Evolutionary conservation across 2,888 invertebrate genomes (phyloP).

Genomic region (Trilocha varians): DNA sequence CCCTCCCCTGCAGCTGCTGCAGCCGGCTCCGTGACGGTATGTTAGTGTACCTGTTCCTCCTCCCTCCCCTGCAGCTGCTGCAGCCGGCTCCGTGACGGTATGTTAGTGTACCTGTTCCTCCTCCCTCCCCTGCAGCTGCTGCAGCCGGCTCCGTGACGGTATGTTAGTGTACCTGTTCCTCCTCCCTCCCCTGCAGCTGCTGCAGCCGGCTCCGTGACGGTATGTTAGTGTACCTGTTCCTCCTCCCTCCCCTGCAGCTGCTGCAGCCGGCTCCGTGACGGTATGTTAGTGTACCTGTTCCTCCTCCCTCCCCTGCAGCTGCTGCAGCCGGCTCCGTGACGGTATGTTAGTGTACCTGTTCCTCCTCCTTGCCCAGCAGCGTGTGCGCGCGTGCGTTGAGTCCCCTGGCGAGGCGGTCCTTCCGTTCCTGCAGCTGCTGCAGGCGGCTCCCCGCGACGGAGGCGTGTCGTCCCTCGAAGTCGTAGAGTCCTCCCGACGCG

Average conservation of each 20-base stretch:
- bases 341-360: conserved; percentile 70
- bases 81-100: conserved; percentile 73
- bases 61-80: conserved; percentile 90
- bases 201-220: conserved; percentile 30
- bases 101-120: conserved; percentile 79
- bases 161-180: conserved; percentile 79
- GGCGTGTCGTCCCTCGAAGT: conserved; percentile 77
- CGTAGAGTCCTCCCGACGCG: conserved; percentile 78
- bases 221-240: conserved; percentile 74
- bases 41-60: conserved; percentile 86
- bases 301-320: conserved; percentile 84
- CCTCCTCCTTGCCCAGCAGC: conserved; percentile 88
- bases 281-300: conserved; percentile 78
- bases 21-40: background rate
- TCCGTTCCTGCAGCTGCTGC: conserved; percentile 71
- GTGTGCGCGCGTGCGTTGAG: conserved; percentile 84
- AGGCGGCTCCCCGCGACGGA: conserved; percentile 62
- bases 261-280: too few species aligned
- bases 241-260: conserved; percentile 89
- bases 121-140: conserved; percentile 88
- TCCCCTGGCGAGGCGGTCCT: conserved; percentile 76
- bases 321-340: conserved; percentile 66
- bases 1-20: conserved; percentile 73
- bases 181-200: conserved; percentile 83
- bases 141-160: conserved; percentile 78